These are phyloP conservation scores for Epistrophella euchroma DNA, from an alignment of 2,888 invertebrate species.

Conservation along the genomic window DNA sequence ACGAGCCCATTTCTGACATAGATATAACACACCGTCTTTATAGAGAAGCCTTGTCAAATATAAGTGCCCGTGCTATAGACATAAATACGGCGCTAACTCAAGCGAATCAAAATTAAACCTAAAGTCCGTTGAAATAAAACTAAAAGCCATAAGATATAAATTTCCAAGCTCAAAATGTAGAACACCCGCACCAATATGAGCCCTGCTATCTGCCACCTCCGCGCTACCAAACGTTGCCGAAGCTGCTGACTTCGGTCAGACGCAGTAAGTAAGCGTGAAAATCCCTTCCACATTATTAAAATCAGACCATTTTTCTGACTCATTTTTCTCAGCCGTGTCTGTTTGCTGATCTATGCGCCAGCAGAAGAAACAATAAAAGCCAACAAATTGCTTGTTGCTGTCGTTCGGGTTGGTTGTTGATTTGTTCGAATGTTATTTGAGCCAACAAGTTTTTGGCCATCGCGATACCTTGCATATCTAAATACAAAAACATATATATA, in stretches of 20 bases:
- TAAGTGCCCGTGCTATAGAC: neutral
- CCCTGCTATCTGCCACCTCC: neutral
- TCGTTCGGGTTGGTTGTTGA: slow-evolving; percentile 29
- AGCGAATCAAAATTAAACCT: slow-evolving; percentile 59
- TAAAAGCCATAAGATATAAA: slow-evolving; percentile 34
- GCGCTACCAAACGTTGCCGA: neutral
- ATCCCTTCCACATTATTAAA: slow-evolving; percentile 20
- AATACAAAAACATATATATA: no score
- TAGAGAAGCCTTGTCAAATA: slow-evolving; percentile 51
- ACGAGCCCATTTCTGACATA: slow-evolving; percentile 40
- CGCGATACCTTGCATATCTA: neutral
- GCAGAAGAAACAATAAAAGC: slow-evolving; percentile 42
- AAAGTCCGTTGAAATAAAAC: slow-evolving; percentile 36
- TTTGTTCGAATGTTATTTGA: slow-evolving; percentile 18
- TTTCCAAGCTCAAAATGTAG: slow-evolving; percentile 20
- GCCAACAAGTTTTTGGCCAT: slow-evolving; percentile 50
- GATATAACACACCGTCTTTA: neutral
- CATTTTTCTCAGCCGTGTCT: neutral
- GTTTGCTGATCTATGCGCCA: slow-evolving; percentile 28
- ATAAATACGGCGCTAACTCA: slow-evolving; percentile 59
- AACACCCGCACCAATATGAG: neutral
- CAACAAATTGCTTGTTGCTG: slow-evolving; percentile 55
- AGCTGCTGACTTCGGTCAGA: slow-evolving; percentile 10
- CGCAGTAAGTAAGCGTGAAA: slow-evolving; percentile 46
- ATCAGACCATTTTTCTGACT: slow-evolving; percentile 27